phyloP scores from a whole-genome alignment of 2,797 vertebrate genomes.

The Urocyon cinereoargenteus region DNA sequence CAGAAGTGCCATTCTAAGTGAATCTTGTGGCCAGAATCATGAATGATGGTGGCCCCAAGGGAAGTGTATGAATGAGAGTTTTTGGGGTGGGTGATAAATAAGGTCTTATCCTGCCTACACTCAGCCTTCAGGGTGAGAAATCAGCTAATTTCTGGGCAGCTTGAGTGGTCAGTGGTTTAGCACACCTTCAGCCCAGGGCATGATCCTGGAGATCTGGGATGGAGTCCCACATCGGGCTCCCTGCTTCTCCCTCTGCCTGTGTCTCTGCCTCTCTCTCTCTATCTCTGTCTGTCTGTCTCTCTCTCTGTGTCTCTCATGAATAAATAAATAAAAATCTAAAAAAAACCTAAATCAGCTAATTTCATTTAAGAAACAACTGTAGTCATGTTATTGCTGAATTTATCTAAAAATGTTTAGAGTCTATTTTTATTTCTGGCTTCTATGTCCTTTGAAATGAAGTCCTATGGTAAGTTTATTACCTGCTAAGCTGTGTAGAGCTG shows the following conservation, averaged over 20 bases:
- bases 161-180: too few relatives aligned
- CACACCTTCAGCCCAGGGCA: too few relatives aligned
- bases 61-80: background rate
- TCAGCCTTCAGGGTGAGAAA: background rate
- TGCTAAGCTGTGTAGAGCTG: background rate
- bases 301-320: too few relatives aligned
- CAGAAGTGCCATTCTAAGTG: constrained; percentile 11
- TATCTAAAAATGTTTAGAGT: background rate
- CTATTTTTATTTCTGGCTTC: constrained; percentile 59
- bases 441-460: constrained; percentile 57
- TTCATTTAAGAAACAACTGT: constrained; percentile 46
- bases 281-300: too few relatives aligned
- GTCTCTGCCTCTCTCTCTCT: too few relatives aligned
- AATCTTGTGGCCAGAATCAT: constrained; percentile 29
- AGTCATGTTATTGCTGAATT: constrained; percentile 30
- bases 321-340: too few relatives aligned
- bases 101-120: background rate
- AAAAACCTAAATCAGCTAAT: background rate
- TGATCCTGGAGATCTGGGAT: too few relatives aligned
- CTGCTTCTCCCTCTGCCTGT: too few relatives aligned
- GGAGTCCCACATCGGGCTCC: too few relatives aligned
- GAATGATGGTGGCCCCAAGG: background rate
- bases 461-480: constrained; percentile 15
- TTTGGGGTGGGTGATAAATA: background rate
- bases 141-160: background rate